Percentiles rank a stretch among this genome's conserved stretches.
These are phyloP conservation scores for Caenorhabditis panamensis DNA, from an alignment of 2,888 invertebrate species.

Conservation along the genomic window DNA sequence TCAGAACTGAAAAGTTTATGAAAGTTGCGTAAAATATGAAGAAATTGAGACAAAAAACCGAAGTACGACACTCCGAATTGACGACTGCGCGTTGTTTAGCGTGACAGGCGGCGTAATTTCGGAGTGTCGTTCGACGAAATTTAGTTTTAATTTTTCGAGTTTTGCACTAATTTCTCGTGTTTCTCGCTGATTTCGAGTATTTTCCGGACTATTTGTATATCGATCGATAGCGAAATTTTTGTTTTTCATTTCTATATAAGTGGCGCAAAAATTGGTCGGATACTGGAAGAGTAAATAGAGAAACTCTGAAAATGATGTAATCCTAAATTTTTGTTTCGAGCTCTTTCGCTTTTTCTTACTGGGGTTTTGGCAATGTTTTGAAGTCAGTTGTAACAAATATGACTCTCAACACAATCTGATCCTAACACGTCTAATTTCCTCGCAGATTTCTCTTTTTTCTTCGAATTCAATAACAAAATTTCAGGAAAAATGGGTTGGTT, in stretches of 20 bases:
- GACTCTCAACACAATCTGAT: too few relatives aligned
- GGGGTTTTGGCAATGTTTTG: too few relatives aligned
- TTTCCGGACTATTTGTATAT: not conserved
- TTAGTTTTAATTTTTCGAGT: constrained; percentile 1
- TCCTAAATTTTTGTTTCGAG: constrained; percentile 11
- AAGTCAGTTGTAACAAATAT: too few relatives aligned
- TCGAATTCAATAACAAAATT: not conserved
- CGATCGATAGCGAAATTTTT: not conserved
- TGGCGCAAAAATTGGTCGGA: not conserved
- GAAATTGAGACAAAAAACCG: constrained; percentile 4
- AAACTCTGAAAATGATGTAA: constrained; percentile 35
- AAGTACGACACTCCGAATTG: constrained; percentile 42
- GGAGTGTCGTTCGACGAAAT: constrained; percentile 34
- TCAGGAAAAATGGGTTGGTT: constrained; percentile 70
- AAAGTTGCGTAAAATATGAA: constrained; percentile 16
- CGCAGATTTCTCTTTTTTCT: not conserved
- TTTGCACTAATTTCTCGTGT: not conserved
- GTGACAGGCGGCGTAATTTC: constrained; percentile 36
- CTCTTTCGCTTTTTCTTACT: not conserved
- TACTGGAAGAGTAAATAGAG: not conserved
- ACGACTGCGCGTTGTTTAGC: constrained; percentile 37
- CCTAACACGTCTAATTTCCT: too few relatives aligned
- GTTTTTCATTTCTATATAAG: not conserved
- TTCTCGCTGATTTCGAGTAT: not conserved
- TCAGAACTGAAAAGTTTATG: not conserved